Conservation (phyloP, 2,797 vertebrate species). For the Chiroxiphia lanceolata region DNA sequence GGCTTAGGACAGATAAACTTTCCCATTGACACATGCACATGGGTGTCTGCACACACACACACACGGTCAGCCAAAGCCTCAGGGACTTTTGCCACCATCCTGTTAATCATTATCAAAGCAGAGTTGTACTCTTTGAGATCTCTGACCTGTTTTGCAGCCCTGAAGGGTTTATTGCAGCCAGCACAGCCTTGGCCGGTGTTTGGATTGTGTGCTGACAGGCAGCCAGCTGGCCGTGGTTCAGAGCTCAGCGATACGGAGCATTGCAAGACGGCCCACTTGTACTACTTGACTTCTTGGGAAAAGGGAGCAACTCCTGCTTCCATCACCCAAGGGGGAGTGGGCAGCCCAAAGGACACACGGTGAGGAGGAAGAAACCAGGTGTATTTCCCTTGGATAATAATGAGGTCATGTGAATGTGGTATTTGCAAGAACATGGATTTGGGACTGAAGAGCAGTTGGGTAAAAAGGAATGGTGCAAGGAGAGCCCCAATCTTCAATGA, state of each 20-base stretch:
- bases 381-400: background rate
- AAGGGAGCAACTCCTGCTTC: background rate
- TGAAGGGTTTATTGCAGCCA: slow-evolving; percentile 69
- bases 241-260: background rate
- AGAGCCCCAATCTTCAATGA: background rate
- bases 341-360: accelerated
- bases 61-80: background rate
- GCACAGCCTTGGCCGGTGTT: slow-evolving; percentile 70
- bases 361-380: background rate
- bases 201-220: slow-evolving; percentile 60
- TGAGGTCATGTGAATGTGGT: background rate
- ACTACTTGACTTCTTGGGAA: slow-evolving; percentile 28
- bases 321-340: background rate
- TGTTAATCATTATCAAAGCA: slow-evolving; percentile 77
- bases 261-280: background rate
- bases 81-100: slow-evolving; percentile 42
- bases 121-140: slow-evolving; percentile 58
- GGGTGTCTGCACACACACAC: background rate
- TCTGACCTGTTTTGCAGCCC: slow-evolving; percentile 68
- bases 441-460: background rate
- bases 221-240: slow-evolving; percentile 60
- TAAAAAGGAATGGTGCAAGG: background rate
- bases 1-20: slow-evolving; percentile 49
- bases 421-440: background rate
- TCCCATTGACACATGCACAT: background rate